Evolutionary conservation across 1,140 invertebrate genomes (phyloP).

Genomic region (Drosophila lacertosa): DNA sequence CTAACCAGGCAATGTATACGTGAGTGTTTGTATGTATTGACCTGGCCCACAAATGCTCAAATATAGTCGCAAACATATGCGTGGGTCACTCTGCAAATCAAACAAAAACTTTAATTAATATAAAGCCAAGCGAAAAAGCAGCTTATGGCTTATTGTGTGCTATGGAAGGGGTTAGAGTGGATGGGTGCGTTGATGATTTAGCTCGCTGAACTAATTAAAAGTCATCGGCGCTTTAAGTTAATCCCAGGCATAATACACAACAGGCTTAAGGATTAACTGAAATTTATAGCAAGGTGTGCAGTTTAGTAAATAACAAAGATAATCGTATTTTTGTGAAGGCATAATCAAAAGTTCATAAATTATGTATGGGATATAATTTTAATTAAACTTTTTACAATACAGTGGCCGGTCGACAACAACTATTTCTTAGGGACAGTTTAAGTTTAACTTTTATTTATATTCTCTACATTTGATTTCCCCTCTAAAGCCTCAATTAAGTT

Average conservation of each 20-base stretch:
- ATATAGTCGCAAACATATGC: not conserved
- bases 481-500: not conserved
- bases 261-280: slow-evolving; percentile 10
- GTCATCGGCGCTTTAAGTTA: slow-evolving; percentile 37
- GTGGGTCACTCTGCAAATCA: slow-evolving; percentile 45
- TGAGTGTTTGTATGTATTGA: not conserved
- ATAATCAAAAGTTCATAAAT: slow-evolving; percentile 21
- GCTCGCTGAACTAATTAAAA: slow-evolving; percentile 68
- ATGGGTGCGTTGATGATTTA: not conserved
- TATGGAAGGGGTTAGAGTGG: not conserved
- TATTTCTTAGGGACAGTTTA: too few species aligned
- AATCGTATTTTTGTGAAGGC: not conserved
- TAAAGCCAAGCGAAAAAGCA: slow-evolving; percentile 47
- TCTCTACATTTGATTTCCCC: too few species aligned
- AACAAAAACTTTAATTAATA: slow-evolving; percentile 78
- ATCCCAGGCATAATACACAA: slow-evolving; percentile 49
- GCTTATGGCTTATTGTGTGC: slow-evolving; percentile 42
- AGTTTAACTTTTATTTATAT: too few species aligned
- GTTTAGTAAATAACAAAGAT: slow-evolving; percentile 16
- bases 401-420: too few species aligned
- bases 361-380: not conserved
- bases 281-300: slow-evolving; percentile 7
- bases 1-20: not conserved
- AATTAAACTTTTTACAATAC: slow-evolving; percentile 4
- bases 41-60: not conserved